These are phyloP conservation scores for Ips typographus DNA, from an alignment of 1,140 invertebrate species.

Conservation along the genomic window DNA sequence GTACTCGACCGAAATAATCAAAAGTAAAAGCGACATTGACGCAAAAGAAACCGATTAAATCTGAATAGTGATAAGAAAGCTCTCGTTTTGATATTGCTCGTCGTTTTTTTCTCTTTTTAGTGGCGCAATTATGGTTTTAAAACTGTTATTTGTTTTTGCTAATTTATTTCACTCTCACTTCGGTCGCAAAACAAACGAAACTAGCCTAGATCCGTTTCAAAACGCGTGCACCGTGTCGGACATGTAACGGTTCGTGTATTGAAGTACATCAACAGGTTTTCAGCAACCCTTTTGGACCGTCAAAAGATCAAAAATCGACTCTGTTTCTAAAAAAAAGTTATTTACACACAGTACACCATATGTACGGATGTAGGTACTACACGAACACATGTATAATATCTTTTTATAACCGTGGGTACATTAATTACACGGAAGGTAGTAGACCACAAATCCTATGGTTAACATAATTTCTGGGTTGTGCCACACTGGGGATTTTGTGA, in stretches of 20 bases:
- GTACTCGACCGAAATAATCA: constrained; percentile 9
- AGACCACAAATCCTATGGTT: constrained; percentile 27
- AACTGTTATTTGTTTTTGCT: constrained; percentile 13
- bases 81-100: neutral
- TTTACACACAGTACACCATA: neutral
- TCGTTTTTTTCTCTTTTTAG: constrained; percentile 5
- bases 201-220: neutral
- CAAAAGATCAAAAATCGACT: neutral
- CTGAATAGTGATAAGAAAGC: constrained; percentile 18
- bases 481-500: neutral
- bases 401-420: constrained; percentile 18
- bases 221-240: neutral
- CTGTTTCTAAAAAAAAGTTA: neutral
- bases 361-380: neutral
- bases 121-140: constrained; percentile 3
- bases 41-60: constrained; percentile 10
- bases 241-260: neutral
- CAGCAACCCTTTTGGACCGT: neutral
- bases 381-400: neutral
- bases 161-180: constrained; percentile 14
- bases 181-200: neutral
- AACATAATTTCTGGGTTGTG: constrained; percentile 17
- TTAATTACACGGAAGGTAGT: constrained; percentile 30
- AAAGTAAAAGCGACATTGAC: constrained; percentile 20
- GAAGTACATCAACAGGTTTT: neutral